A percentile compares a stretch with the other conserved stretches of the same genome.
These are phyloP conservation scores for Danio aesculapii DNA, from an alignment of 2,797 vertebrate species.

Conservation along the genomic window DNA sequence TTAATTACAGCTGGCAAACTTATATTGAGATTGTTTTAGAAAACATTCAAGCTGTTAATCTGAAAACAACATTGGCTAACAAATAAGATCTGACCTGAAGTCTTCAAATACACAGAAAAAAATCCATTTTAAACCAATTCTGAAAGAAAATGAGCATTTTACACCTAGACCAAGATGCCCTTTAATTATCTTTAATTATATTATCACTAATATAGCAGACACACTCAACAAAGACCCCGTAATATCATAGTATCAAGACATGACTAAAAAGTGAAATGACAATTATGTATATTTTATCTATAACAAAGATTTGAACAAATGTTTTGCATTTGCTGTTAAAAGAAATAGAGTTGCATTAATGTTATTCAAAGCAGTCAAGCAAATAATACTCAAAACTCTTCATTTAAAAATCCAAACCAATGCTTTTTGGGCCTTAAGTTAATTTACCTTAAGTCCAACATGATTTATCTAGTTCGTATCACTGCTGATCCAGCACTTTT, in stretches of 20 bases:
- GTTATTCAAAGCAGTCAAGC: background rate
- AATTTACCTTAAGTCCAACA: constrained; percentile 3
- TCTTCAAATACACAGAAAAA: background rate
- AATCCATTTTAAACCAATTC: background rate
- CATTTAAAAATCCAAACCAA: background rate
- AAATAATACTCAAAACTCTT: background rate
- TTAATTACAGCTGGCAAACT: constrained; percentile 45
- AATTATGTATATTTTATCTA: background rate
- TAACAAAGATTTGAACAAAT: background rate
- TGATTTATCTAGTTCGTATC: background rate
- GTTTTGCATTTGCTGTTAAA: background rate
- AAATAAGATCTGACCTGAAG: background rate
- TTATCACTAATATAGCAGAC: background rate
- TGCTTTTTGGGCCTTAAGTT: background rate
- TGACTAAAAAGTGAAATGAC: background rate
- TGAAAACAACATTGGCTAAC: constrained; percentile 9
- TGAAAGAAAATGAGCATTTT: background rate
- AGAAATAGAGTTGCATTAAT: background rate
- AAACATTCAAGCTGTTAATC: constrained; percentile 50
- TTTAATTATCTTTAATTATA: too few relatives aligned
- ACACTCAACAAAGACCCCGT: background rate
- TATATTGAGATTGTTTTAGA: constrained; percentile 31
- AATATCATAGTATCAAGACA: background rate
- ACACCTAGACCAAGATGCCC: background rate
- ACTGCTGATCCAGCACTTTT: background rate